Conservation (phyloP, 2,113 vertebrate genomes). For the Phodopus roborovskii region DNA sequence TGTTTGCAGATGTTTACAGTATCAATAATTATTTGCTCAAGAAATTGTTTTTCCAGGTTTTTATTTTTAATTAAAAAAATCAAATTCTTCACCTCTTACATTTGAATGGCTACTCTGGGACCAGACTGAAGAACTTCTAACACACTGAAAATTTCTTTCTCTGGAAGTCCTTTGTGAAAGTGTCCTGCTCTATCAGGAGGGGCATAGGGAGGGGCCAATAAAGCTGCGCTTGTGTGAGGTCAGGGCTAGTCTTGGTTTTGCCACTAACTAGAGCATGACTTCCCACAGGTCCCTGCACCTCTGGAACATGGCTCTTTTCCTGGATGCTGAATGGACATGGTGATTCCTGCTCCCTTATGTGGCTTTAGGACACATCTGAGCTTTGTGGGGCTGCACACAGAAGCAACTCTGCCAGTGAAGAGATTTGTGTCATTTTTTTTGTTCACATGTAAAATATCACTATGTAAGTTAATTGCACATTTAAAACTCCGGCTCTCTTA, state of each 20-base stretch:
- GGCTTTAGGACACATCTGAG: neutral
- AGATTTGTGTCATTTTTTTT: constrained; percentile 20
- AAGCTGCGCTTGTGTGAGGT: neutral
- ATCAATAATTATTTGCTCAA: neutral
- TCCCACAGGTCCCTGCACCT: neutral
- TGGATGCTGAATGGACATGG: neutral
- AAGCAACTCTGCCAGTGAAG: neutral
- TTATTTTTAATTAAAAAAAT: constrained; percentile 20
- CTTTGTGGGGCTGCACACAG: neutral
- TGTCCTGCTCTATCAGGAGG: neutral
- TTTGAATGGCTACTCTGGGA: constrained; percentile 14
- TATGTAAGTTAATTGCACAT: neutral
- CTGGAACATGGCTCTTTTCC: neutral
- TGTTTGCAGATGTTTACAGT: neutral
- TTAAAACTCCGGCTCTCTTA: neutral
- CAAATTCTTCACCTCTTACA: neutral
- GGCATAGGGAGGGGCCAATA: neutral
- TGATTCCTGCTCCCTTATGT: neutral
- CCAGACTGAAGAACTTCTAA: neutral
- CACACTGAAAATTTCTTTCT: neutral
- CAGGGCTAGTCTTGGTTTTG: neutral
- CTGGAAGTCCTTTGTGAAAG: neutral
- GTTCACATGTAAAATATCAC: neutral
- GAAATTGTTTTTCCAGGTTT: constrained; percentile 39
- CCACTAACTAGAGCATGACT: neutral